These are phyloP conservation scores for Bradypus variegatus DNA, from an alignment of 2,797 vertebrate species.

Conservation along the genomic window DNA sequence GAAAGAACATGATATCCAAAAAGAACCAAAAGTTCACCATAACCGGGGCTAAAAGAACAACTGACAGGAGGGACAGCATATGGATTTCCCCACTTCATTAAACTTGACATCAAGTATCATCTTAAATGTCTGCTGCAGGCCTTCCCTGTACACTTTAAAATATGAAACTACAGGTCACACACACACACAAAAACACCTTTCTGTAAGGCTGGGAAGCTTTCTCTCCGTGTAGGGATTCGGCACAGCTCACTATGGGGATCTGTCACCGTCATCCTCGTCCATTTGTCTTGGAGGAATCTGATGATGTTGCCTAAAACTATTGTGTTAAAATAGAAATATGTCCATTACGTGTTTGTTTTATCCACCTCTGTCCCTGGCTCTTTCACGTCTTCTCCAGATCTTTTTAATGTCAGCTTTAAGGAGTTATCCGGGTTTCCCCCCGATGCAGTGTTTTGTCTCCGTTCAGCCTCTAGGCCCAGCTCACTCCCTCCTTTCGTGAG, in stretches of 20 bases:
- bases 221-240: neutral
- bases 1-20: accelerated
- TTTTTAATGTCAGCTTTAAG: neutral
- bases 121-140: neutral
- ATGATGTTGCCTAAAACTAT: neutral
- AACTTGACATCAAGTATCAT: neutral
- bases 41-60: neutral
- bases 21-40: neutral
- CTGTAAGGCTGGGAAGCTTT: neutral
- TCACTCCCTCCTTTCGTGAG: neutral
- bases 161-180: accelerated
- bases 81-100: neutral
- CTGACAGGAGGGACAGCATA: accelerated
- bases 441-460: neutral
- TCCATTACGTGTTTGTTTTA: neutral
- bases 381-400: accelerated
- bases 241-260: neutral
- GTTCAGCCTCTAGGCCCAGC: neutral
- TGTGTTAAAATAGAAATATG: neutral
- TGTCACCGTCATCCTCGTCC: accelerated
- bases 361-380: neutral
- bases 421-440: neutral
- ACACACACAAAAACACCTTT: accelerated
- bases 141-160: neutral
- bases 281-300: neutral